Evolutionary conservation across 2,113 vertebrate genomes (phyloP).

Genomic region (Leiothrix lutea): DNA sequence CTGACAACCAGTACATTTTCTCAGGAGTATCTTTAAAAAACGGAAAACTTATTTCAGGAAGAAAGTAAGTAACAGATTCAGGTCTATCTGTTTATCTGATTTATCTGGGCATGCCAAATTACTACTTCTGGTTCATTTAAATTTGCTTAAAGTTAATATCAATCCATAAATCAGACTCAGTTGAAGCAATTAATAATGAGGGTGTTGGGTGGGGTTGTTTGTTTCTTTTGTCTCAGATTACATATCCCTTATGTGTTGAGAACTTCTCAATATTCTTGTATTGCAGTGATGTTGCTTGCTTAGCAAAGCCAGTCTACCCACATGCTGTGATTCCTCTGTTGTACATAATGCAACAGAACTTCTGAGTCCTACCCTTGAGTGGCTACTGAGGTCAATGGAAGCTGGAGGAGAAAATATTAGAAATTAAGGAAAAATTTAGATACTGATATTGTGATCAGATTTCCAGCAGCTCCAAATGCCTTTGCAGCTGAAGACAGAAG

Average conservation of each 20-base stretch:
- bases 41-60: not conserved
- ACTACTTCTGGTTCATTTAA: not conserved
- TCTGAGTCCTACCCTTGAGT: not conserved
- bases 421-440: not conserved
- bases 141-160: not conserved
- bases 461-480: not conserved
- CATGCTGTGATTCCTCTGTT: not conserved
- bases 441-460: not conserved
- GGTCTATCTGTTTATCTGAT: not conserved
- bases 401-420: not conserved
- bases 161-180: not conserved
- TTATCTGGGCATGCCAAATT: not conserved
- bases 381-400: not conserved
- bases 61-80: not conserved
- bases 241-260: not conserved
- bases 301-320: not conserved
- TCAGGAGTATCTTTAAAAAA: not conserved
- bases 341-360: not conserved
- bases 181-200: conserved; percentile 48
- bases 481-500: not conserved
- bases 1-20: not conserved
- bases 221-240: not conserved
- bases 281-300: conserved; percentile 19
- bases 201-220: not conserved
- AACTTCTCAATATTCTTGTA: conserved; percentile 2